phyloP scores from a whole-genome alignment of 2,113 vertebrate genomes.

The Gopherus evgoodei region DNA sequence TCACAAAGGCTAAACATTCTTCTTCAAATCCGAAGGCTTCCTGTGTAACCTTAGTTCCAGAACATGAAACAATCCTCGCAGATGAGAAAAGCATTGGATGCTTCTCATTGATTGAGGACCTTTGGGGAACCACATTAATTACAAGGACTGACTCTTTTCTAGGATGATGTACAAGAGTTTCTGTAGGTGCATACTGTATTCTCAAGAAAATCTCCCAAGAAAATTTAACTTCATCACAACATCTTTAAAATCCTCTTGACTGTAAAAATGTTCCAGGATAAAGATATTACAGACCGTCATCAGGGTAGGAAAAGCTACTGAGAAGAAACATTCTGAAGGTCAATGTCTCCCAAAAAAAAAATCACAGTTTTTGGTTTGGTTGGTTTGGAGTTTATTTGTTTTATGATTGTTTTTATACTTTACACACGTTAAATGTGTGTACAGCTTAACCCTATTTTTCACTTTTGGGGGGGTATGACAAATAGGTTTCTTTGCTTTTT shows the following conservation, averaged over 20 bases:
- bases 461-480: background rate
- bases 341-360: background rate
- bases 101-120: background rate
- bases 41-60: background rate
- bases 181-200: background rate
- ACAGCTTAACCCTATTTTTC: background rate
- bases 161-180: background rate
- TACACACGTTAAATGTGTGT: background rate
- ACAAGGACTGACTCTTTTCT: background rate
- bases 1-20: background rate
- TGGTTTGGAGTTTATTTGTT: background rate
- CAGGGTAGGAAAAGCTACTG: background rate
- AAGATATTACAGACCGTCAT: background rate
- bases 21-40: background rate
- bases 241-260: background rate
- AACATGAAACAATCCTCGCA: background rate
- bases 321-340: background rate
- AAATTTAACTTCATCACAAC: background rate
- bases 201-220: background rate
- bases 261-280: background rate
- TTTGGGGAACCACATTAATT: background rate
- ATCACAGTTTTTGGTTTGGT: background rate
- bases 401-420: background rate
- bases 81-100: background rate
- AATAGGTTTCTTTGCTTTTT: background rate